phyloP scores from a whole-genome alignment of 1,140 invertebrate species.

The Nephotettix cincticeps region DNA sequence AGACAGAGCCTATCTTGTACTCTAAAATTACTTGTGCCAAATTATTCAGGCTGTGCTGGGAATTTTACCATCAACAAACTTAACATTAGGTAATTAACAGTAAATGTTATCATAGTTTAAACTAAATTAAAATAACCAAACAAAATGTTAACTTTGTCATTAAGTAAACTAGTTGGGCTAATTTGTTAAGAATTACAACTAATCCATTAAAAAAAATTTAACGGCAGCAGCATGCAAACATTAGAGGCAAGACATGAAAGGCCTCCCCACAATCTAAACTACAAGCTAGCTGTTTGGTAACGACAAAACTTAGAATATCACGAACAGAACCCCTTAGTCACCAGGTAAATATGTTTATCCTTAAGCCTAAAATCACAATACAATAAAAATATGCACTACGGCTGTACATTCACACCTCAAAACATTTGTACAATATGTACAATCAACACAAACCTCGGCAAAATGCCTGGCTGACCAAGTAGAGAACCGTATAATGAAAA shows the following conservation, averaged over 20 bases:
- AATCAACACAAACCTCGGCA: not conserved
- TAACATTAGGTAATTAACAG: not conserved
- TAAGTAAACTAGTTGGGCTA: constrained; percentile 9
- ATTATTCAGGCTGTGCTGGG: constrained; percentile 17
- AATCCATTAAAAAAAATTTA: not conserved
- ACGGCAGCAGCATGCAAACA: not conserved
- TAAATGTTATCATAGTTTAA: not conserved
- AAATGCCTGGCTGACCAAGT: not conserved
- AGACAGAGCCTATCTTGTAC: constrained; percentile 22
- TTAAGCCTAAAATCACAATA: constrained; percentile 22
- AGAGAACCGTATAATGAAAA: not conserved
- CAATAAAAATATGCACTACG: constrained; percentile 22
- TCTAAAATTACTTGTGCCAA: constrained; percentile 17
- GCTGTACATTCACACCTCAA: constrained; percentile 18
- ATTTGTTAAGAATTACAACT: constrained; percentile 13
- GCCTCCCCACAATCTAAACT: constrained; percentile 7
- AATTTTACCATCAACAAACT: constrained; percentile 13
- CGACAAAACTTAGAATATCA: constrained; percentile 21
- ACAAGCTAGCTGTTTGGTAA: constrained; percentile 20
- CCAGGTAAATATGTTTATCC: constrained; percentile 12
- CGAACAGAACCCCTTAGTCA: constrained; percentile 18
- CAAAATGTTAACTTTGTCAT: not conserved
- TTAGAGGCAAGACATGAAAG: constrained; percentile 4
- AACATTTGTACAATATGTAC: constrained; percentile 1
- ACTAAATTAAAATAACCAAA: constrained; percentile 14